Conservation (phyloP, 1,140 invertebrate genomes). For the Tetramorium parvispinum region DNA sequence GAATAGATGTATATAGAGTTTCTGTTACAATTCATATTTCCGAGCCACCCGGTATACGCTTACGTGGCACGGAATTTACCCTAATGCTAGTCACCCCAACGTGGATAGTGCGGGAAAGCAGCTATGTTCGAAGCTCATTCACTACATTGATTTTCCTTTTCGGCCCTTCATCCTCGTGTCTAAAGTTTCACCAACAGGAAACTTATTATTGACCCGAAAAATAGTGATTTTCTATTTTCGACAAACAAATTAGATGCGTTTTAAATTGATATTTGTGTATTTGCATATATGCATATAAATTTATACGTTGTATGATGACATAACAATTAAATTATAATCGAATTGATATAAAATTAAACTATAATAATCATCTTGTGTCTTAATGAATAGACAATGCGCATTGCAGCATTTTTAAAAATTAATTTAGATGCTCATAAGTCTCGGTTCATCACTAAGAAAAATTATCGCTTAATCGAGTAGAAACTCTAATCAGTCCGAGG, state of each 20-base stretch:
- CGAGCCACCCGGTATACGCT: conserved; percentile 77
- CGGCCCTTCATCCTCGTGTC: conserved; percentile 73
- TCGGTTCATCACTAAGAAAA: background rate
- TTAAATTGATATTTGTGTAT: background rate
- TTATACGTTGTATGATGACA: too few species aligned
- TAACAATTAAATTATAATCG: background rate
- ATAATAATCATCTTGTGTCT: background rate
- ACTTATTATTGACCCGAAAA: conserved; percentile 79
- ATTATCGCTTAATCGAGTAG: conserved; percentile 1
- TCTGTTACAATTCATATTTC: conserved; percentile 72
- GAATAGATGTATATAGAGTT: conserved; percentile 1
- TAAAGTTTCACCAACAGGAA: conserved; percentile 71
- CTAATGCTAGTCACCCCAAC: conserved; percentile 77
- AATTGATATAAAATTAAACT: background rate
- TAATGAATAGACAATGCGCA: background rate
- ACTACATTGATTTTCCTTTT: conserved; percentile 83
- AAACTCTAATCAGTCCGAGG: background rate
- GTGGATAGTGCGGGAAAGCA: conserved; percentile 76
- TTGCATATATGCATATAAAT: conserved; percentile 7
- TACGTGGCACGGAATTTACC: conserved; percentile 80
- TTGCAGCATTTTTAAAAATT: background rate
- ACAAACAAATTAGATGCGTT: conserved; percentile 30
- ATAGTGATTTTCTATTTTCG: conserved; percentile 66
- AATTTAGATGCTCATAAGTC: background rate
- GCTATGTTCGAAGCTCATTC: conserved; percentile 79